Evolutionary conservation across 2,888 invertebrate genomes (phyloP), one percentile per base, ranked within the genome.

Genomic region (Fabriciana adippe): DNA sequence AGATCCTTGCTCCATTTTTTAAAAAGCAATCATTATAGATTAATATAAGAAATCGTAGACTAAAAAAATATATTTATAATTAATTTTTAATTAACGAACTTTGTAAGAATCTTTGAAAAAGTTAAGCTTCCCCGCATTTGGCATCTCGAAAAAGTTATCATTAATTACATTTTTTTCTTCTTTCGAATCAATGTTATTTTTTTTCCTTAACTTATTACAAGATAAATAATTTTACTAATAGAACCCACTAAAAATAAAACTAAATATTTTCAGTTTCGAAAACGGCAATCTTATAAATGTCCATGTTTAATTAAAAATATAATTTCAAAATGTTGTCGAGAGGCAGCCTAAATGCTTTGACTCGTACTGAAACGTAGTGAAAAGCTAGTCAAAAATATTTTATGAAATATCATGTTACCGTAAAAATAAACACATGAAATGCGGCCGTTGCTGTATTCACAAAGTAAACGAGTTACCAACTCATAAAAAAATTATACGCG

Each of bases 401-500:
- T 59, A 69, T 66, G 54, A 66, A 69, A 66, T 64, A 64, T 60
- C n/a, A 60, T 64, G 26, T 60, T 55, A 31, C n/a, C 51, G 69
- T 69, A 13, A 63, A 69, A 66, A 69, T 67, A 70, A 61, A 70
- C 62, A 64, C 57, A 51, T 56, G 53, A 66, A 64, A 63, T 48
- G 60, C 63, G 54, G 48, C 57, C 55, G 69, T 64, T 41, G 57
- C 53, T 61, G 55, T 62, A 62, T 65, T 68, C 69, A 73, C 68
- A 71, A 69, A 67, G 71, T 72, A 72, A 70, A 70, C 69, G 69
- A 73, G 66, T 71, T 71, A 65, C 68, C 67, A 68, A 68, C 71
- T 66, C 68, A 69, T 73, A 70, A 73, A 73, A 71, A 73, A 73
- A 67, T 66, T 72, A 70, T 67, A 67, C 66, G 66, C 68, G 69